Base-by-base conservation (phyloP, 2,113 vertebrate species). In the Mustela lutreola region DNA sequence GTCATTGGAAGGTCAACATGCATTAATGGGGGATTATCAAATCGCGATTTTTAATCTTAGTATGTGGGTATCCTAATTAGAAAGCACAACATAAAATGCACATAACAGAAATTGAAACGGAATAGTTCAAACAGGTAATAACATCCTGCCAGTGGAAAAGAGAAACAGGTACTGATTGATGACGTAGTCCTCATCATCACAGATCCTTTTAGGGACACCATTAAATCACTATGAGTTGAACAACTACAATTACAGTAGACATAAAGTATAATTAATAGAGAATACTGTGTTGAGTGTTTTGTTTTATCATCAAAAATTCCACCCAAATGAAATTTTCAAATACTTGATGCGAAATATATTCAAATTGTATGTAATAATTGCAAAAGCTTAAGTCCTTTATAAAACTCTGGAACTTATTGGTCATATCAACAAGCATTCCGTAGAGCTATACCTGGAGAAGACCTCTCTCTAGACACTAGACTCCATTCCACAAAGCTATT, bases 241-340 rank as follows among this genome's bases (percentile, higher is more conserved):
- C 10, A 70, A 45, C 21, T 48, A 81, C 3, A 81, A 62, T 96
- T 94, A 81, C 0, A 87, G 28, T 33, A 95, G n/a, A 85, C 1
- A n/a, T 5, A 28, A 65, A 60, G 58, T 88, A 10, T 80, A 96
- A 76, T 80, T 91, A 95, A 91, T n/a, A 65, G 19, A 81, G 8
- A 89, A 50, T 70, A 33, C 70, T 3, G 16, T 53, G 31, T 14
- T 85, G 14, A 73, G 36, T 31, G 19, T 15, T 95, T 92, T 93
- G 79, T 53, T 89, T 95, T 73, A 89, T 58, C 50, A 80, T 85
- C 7, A 22, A 95, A 81, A 19, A 9, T 7, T 76, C 56, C 78
- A 0, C 6, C 70, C 48, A 53, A 94, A 78, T 73, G 31, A 75
- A 62, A 53, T 14, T 88, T 97, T 80, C 21, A 87, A 70, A 24